Base-by-base conservation (phyloP, 2,888 invertebrate species). In the Brachylomia viminalis region DNA sequence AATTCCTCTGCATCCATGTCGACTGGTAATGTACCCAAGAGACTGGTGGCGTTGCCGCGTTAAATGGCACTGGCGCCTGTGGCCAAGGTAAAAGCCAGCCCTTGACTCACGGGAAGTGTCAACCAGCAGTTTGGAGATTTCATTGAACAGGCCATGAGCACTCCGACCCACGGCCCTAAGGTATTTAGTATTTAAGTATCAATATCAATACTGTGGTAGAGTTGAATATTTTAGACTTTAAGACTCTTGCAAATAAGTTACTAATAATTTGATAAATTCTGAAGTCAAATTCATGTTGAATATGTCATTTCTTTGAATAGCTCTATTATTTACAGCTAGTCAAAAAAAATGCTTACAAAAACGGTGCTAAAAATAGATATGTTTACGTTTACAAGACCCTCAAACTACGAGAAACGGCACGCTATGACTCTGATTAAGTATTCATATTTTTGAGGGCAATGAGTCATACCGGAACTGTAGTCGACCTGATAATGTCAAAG, bases 391-490 rank as follows among this genome's bases (percentile, higher is more conserved):
- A 49, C 54, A 78, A 82, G 66, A 68, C 73, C 82, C 80, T 82
- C 72, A 59, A 64, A 74, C 69, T 82, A 71, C 75, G n/a, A 56
- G 66, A 77, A 77, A 79, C 56, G 65, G 11, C 23, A 64, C 56
- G 20, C 66, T 23, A 33, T n/a, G 65, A 54, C 2, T 61, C 66
- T 11, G 20, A 56, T 47, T 68, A 45, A 75, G 79, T 77, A 77
- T 27, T 74, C 15, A 79, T 79, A 78, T 83, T 82, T 84, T 82
- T 76, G 45, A 77, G 79, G 77, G 33, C 73, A 72, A 65, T 84
- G 85, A 87, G 79, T 88, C 86, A 88, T 38, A 72, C 82, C 83
- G 89, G 90, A 90, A 89, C 83, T 56, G 68, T 66, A 13, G 49
- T 47, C 62, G 78, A 73, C 66, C 74, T 79, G 49, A 5, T 79